phyloP scores from a whole-genome alignment of 2,113 vertebrate species.

The Mirza zaza region DNA sequence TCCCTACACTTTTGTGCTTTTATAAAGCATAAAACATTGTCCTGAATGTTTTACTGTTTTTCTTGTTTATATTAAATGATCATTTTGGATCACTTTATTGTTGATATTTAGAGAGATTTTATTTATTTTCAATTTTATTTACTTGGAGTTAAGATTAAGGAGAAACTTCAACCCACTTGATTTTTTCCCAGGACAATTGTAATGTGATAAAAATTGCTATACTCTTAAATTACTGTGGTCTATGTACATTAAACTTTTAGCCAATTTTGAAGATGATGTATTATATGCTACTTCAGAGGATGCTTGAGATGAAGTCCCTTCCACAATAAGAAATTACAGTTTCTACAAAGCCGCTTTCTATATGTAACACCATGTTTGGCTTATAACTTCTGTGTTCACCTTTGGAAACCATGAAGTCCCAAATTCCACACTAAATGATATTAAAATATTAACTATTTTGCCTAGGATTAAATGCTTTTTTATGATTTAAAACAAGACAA shows the following conservation, averaged over 20 bases:
- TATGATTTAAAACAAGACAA: slow-evolving; percentile 59
- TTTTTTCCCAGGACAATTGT: neutral
- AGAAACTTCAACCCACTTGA: neutral
- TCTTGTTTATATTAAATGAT: neutral
- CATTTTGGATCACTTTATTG: neutral
- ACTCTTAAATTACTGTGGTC: neutral
- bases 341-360: neutral
- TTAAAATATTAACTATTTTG: slow-evolving; percentile 79
- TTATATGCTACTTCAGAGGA: slow-evolving; percentile 38
- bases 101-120: neutral
- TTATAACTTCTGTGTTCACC: slow-evolving; percentile 20
- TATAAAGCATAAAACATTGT: no score
- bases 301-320: neutral
- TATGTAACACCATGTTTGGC: neutral
- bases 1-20: neutral
- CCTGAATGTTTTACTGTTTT: neutral
- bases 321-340: neutral
- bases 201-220: slow-evolving; percentile 28
- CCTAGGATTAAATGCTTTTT: slow-evolving; percentile 69
- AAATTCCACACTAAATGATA: slow-evolving; percentile 69
- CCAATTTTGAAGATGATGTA: slow-evolving; percentile 55
- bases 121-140: neutral
- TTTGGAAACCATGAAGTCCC: slow-evolving; percentile 20
- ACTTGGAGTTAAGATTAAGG: neutral
- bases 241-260: slow-evolving; percentile 33